Evolutionary conservation across 2,888 invertebrate species (phyloP).

Genomic region (Chouioia cunea): DNA sequence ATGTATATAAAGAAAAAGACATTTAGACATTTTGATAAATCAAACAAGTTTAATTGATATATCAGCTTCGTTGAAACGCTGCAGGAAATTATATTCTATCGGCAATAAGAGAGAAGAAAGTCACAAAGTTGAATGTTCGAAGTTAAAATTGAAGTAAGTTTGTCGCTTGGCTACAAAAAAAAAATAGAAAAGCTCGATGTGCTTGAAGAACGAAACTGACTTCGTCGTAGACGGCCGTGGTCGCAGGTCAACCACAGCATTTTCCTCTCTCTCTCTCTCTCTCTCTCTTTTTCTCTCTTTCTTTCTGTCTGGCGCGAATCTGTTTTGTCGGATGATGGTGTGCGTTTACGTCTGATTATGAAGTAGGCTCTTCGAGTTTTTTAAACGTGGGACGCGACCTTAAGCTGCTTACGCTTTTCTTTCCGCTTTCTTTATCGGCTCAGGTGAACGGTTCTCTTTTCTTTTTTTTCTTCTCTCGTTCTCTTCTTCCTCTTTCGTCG

Average conservation of each 20-base stretch:
- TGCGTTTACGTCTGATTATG: conserved; percentile 40
- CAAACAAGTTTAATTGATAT: too few relatives aligned
- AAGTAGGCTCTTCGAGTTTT: conserved; percentile 47
- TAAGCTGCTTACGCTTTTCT: conserved; percentile 47
- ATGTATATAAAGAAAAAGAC: too few relatives aligned
- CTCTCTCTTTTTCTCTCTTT: not conserved
- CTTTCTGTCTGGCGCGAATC: too few relatives aligned
- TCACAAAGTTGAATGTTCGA: too few relatives aligned
- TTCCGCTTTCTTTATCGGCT: conserved; percentile 26
- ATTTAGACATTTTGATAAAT: too few relatives aligned
- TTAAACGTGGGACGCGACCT: conserved; percentile 47
- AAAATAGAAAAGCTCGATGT: too few relatives aligned
- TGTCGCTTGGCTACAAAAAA: too few relatives aligned
- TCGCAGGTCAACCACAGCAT: not conserved
- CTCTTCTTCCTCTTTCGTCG: not conserved
- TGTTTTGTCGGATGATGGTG: not conserved
- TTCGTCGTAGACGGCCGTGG: not conserved
- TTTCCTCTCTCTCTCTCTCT: not conserved
- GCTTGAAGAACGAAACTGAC: too few relatives aligned
- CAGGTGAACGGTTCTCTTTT: not conserved
- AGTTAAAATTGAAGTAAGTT: too few relatives aligned
- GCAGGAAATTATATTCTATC: too few relatives aligned
- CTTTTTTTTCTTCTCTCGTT: not conserved
- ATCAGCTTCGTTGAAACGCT: too few relatives aligned
- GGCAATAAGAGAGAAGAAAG: too few relatives aligned